Evolutionary conservation across 2,113 vertebrate genomes (phyloP), one percentile per base, ranked within the genome.

Genomic region (Megaceryle maxima): DNA sequence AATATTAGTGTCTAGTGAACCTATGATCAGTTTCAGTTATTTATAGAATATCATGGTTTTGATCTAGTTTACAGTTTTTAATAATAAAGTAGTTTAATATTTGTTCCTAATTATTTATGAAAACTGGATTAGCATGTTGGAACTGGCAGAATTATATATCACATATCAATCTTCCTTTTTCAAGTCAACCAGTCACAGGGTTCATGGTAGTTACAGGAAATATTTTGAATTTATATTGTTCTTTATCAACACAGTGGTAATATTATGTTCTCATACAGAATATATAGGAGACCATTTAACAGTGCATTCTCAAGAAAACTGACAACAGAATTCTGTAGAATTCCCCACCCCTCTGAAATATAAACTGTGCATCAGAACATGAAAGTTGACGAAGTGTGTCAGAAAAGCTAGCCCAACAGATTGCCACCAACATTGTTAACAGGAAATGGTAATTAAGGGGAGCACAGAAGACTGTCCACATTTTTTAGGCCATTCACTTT

Each of bases 301-400:
- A 44, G 4, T 25, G 18, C 9, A 56, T n/a, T 9, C 10, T 69
- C 8, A 50, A 25, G 16, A 72, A 88, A 76, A 68, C 17, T 43
- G 33, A 35, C 9, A 64, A 68, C 53, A 63, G 72, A 79, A 68
- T 88, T 67, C 43, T 63, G 10, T 2, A 79, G 24, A 62, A 64
- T 39, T 53, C 41, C 16, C 3, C 31, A 26, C 19, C 8, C 19
- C 5, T 8, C 3, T 22, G 6, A 79, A 87, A 77, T 31, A 43
- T 18, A 46, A 39, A 22, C 24, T 22, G 44, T 25, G 4, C 24
- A 53, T 22, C 37, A 84, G 63, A 83, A 72, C 29, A 63, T 5
- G 14, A 87, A 68, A 68, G 68, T 57, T 55, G 9, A 11, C 13
- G 0, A 0, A 48, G 10, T 29, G 20, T 26, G n/a, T 57, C 46